Evolutionary conservation across 2,888 invertebrate species (phyloP), one percentile per base, ranked within the genome.

Genomic region (Abrostola triplasia): DNA sequence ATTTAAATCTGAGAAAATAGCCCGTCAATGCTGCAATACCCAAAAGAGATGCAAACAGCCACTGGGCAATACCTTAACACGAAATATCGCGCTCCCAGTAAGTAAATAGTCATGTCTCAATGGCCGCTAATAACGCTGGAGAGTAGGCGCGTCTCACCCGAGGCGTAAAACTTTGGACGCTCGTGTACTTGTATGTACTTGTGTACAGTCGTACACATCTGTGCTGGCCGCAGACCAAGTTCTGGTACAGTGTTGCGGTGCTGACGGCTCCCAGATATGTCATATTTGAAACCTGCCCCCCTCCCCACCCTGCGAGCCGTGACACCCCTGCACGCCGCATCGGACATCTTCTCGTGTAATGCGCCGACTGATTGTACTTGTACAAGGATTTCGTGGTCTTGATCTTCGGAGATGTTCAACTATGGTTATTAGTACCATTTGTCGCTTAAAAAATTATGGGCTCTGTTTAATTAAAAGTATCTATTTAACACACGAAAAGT

Each of bases 91-190:
- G 81, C 80, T 76, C 85, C 76, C 80, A 73, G 81, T 93, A 91
- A 94, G 93, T 93, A 94, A 93, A 92, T 93, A 93, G 87, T 91
- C 92, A 80, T 94, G 94, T 94, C 87, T 88, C 88, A 87, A 88
- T 90, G 85, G 85, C 84, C 90, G 88, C 88, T 91, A 90, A 92
- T 93, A 92, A 92, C 88, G 87, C 64, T 36, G 67, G 89, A 84
- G 84, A 81, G 86, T 90, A 90, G 91, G 90, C 90, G 84, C 86
- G 81, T 79, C 73, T 83, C 79, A 86, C 93, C 87, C 81, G 86
- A 77, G 90, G 93, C 92, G 86, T 85, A 88, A 90, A 93, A 92
- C 91, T 92, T 91, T 84, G 79, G 80, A 82, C 83, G 73, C 65
- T 63, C 64, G 56, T 76, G 72, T 82, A 76, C 74, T 75, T 76